Evolutionary conservation across 2,113 vertebrate species (phyloP).

Genomic region (Lagopus muta): DNA sequence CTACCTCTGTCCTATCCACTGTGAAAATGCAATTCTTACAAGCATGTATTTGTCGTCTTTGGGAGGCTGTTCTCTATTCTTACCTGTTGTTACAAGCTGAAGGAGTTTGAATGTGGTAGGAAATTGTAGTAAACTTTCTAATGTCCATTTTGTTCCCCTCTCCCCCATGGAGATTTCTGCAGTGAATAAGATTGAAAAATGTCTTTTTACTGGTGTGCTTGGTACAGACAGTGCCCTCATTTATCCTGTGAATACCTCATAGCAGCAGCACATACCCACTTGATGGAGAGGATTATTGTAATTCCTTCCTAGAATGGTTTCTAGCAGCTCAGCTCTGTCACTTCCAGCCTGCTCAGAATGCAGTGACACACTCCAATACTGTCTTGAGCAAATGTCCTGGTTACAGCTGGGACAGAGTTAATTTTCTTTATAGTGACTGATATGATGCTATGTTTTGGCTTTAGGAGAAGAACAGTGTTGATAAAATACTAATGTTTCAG

Average conservation of each 20-base stretch:
- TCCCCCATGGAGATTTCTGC: not conserved
- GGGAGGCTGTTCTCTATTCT: not conserved
- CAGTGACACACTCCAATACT: not conserved
- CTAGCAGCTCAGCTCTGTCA: conserved; percentile 62
- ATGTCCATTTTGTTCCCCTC: not conserved
- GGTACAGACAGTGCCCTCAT: conserved; percentile 47
- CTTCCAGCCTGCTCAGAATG: conserved; percentile 50
- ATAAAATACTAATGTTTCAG: too few species aligned
- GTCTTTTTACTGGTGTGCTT: not conserved
- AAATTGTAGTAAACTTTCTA: not conserved
- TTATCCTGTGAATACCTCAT: conserved; percentile 61
- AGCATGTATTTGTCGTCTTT: not conserved
- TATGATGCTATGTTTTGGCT: too few species aligned
- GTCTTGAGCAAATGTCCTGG: not conserved
- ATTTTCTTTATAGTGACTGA: too few species aligned
- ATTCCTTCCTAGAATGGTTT: conserved; percentile 61
- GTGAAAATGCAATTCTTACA: not conserved
- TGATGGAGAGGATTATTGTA: conserved; percentile 71
- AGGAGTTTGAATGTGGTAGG: not conserved
- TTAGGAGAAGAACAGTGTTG: too few species aligned
- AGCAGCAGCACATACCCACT: conserved; percentile 48
- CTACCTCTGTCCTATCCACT: not conserved
- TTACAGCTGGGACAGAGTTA: too few species aligned
- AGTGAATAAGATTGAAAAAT: conserved; percentile 50
- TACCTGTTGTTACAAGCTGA: not conserved